Conservation (phyloP, 2,797 vertebrate species). For the Smutsia gigantea region DNA sequence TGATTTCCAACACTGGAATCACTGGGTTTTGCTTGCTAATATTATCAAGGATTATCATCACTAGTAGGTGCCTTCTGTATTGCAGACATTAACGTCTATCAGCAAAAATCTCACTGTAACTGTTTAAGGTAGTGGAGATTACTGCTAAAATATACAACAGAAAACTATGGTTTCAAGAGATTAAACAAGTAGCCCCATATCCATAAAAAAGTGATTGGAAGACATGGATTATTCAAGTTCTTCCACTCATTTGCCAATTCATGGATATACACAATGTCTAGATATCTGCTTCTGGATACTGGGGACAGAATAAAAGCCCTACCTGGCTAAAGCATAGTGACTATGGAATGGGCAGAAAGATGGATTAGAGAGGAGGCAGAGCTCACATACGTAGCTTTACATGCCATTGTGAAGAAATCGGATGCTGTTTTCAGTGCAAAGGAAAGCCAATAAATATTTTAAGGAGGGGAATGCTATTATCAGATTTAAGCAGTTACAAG, state of each 20-base stretch:
- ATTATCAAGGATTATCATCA: not conserved
- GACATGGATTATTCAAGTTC: not conserved
- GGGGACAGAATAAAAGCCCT: not conserved
- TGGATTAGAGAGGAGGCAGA: not conserved
- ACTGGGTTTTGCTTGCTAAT: not conserved
- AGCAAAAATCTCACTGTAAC: not conserved
- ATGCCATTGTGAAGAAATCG: not conserved
- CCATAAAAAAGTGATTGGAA: not conserved
- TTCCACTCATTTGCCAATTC: not conserved
- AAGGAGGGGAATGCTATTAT: not conserved
- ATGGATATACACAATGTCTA: not conserved
- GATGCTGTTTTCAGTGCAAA: not conserved
- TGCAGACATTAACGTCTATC: not conserved
- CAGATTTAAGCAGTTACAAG: not conserved
- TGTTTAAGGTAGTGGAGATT: not conserved
- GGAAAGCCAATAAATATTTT: not conserved
- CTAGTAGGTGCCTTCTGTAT: not conserved
- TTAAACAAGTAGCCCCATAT: not conserved
- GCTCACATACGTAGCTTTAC: accelerated
- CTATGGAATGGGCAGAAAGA: not conserved
- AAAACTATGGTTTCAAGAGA: not conserved
- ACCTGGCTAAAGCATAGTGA: not conserved
- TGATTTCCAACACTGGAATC: not conserved
- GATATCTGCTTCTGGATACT: not conserved
- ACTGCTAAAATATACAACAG: not conserved